phyloP scores from a whole-genome alignment of 2,888 invertebrate species.

The Drosophila basisetae region DNA sequence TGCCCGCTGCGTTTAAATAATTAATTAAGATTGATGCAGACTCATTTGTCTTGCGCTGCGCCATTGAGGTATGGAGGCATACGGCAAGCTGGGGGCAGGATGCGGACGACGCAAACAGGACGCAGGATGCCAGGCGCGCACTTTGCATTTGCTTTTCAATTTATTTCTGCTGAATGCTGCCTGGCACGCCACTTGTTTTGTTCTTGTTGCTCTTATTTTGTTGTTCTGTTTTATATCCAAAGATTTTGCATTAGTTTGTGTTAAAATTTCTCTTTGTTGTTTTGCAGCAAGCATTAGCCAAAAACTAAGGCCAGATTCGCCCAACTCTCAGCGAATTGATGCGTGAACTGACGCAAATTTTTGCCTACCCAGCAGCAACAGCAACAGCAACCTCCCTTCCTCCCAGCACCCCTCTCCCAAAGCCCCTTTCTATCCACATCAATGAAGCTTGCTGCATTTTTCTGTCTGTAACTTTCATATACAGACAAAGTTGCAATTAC shows the following conservation, averaged over 20 bases:
- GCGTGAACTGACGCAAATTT: slow-evolving; percentile 36
- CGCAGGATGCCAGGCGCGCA: slow-evolving; percentile 57
- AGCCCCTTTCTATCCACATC: slow-evolving; percentile 2
- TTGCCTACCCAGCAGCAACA: slow-evolving; percentile 59
- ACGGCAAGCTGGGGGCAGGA: slow-evolving; percentile 2
- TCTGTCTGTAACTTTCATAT: slow-evolving; percentile 55
- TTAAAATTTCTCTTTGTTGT: slow-evolving; percentile 80
- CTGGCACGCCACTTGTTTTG: slow-evolving; percentile 28
- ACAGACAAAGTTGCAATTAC: slow-evolving; percentile 75
- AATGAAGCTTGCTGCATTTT: slow-evolving; percentile 48
- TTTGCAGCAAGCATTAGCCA: slow-evolving; percentile 17
- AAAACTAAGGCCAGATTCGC: background rate
- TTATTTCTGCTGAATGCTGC: slow-evolving; percentile 66
- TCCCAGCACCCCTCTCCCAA: background rate
- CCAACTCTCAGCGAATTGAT: slow-evolving; percentile 2
- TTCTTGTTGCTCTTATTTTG: slow-evolving; percentile 8
- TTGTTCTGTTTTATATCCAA: slow-evolving; percentile 54
- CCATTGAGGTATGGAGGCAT: slow-evolving; percentile 53
- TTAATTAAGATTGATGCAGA: slow-evolving; percentile 82
- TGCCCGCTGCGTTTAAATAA: slow-evolving; percentile 81
- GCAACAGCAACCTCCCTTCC: background rate
- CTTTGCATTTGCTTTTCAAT: slow-evolving; percentile 78
- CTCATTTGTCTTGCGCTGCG: slow-evolving; percentile 77
- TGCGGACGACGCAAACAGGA: slow-evolving; percentile 26
- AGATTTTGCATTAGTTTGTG: slow-evolving; percentile 79